Base-by-base conservation (phyloP, 1,140 invertebrate species). In the Streblospio benedicti region DNA sequence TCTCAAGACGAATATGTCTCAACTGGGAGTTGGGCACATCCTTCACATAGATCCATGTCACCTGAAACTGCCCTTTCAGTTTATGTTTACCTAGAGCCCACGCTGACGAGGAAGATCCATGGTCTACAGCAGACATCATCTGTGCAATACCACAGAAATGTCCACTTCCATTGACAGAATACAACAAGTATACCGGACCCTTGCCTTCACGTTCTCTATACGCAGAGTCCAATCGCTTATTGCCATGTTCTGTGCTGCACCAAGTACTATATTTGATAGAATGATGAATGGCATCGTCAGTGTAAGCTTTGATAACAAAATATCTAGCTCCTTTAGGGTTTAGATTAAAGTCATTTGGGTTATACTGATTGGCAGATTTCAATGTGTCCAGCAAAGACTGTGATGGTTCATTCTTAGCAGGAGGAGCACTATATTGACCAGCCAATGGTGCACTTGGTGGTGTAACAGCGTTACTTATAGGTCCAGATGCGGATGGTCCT, bases 61-160 rank as follows among this genome's bases (percentile, higher is more conserved):
- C 93, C 72, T 89, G 87, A 77, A 97, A 95, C 76, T 94, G 91
- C 69, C 94, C 78, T 60, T 77, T 77, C 77, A 76, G 79, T 62
- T 79, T 79, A 64, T 77, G 73, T 65, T 79, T 76, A n/a, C n/a
- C n/a, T n/a, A n/a, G n/a, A 27, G 73, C 72, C 78, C 78, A 79
- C 59, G 97, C 92, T 53, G 72, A 71, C 20, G 78, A 71, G 51
- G 71, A 73, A 25, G 71, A 71, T 63, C 75, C 70, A 65, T 97
- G 96, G 80, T 98, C 94, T 53, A 97, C 90, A 28, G 87, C 78
- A 45, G 90, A 92, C 57, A 89, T 87, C 95, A 98, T 98, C 76
- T 95, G 90, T 18, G 94, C 95, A 86, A 97, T 93, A 14, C 95
- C 95, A 81, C 94, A 98, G 81, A 98, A 98, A 79, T 98, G 93